A percentile compares a stretch with the other conserved stretches of the same genome.
These are phyloP conservation scores for Bombus confusus DNA, from an alignment of 1,140 invertebrate genomes.

Conservation along the genomic window DNA sequence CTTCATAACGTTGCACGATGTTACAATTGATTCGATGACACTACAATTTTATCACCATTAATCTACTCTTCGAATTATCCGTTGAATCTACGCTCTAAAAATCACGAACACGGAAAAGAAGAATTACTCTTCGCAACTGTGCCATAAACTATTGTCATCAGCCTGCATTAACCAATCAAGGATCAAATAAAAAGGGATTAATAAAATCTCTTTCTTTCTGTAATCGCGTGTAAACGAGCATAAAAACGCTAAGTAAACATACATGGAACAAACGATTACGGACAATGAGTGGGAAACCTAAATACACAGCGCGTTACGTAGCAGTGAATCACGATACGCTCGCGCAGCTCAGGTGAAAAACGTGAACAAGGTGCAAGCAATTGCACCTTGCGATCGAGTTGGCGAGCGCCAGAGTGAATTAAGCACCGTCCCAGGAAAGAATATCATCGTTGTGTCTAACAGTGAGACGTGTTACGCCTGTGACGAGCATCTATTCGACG, in stretches of 20 bases:
- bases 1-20: too few species aligned
- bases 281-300: background rate
- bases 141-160: too few species aligned
- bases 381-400: background rate
- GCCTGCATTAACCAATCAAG: background rate
- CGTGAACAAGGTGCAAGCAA: constrained; percentile 7
- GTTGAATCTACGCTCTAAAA: too few species aligned
- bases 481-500: background rate
- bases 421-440: background rate
- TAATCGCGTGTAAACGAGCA: background rate
- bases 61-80: too few species aligned
- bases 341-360: background rate
- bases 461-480: background rate
- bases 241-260: background rate
- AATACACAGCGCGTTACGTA: background rate
- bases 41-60: too few species aligned
- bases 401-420: constrained; percentile 18
- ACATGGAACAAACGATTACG: background rate
- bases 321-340: background rate
- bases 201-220: background rate
- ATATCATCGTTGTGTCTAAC: constrained; percentile 1
- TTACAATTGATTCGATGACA: too few species aligned
- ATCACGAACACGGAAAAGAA: background rate
- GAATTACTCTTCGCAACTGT: background rate
- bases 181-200: background rate